These are phyloP conservation scores for Poeciliopsis presidionis DNA, from an alignment of 2,797 vertebrate species.

Conservation along the genomic window DNA sequence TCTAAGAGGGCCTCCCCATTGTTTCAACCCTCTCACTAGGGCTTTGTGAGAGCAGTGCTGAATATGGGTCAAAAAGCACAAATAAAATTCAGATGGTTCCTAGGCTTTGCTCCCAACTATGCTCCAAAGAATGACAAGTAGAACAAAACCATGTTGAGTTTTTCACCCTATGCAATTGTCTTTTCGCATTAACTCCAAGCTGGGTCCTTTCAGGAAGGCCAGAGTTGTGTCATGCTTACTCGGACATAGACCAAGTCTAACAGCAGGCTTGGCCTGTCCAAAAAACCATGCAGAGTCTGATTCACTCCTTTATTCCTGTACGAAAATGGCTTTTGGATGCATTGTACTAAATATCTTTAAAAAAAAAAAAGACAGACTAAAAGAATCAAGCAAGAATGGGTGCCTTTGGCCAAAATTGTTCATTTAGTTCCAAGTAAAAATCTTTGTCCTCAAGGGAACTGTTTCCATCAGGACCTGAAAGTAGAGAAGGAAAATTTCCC, in stretches of 20 bases:
- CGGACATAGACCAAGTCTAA: constrained; percentile 79
- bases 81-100: constrained; percentile 86
- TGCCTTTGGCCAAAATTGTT: constrained; percentile 61
- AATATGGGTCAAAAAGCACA: constrained; percentile 83
- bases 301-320: constrained; percentile 75
- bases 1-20: constrained; percentile 76
- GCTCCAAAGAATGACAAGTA: constrained; percentile 85
- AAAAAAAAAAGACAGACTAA: constrained; percentile 46
- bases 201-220: constrained; percentile 82
- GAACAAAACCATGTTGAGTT: constrained; percentile 85
- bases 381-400: constrained; percentile 73
- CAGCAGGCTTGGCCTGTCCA: constrained; percentile 80
- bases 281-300: constrained; percentile 77
- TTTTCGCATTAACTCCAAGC: constrained; percentile 85
- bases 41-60: constrained; percentile 81
- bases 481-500: neutral
- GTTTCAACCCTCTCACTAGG: constrained; percentile 75
- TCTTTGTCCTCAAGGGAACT: constrained; percentile 60
- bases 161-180: constrained; percentile 83
- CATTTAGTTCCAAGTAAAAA: constrained; percentile 59
- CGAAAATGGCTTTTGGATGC: constrained; percentile 68
- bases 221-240: constrained; percentile 82
- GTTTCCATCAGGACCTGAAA: constrained; percentile 59
- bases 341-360: constrained; percentile 64
- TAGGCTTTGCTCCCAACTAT: constrained; percentile 82